Base-by-base conservation (phyloP, 1,140 invertebrate genomes). In the Teleopsis dalmanni region DNA sequence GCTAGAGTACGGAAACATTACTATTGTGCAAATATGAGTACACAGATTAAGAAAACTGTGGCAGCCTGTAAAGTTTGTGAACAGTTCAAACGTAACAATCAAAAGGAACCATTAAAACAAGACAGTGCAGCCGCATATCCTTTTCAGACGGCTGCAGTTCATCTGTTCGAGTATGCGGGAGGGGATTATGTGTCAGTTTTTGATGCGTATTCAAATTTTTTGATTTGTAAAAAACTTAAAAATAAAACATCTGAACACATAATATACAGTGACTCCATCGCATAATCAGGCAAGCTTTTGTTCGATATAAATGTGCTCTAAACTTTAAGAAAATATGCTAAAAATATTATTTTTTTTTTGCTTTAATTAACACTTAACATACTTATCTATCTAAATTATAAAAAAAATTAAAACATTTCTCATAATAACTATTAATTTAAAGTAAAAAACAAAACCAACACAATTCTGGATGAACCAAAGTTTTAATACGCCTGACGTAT, bases 81-180 rank as follows among this genome's bases (percentile, higher is more conserved):
- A 37, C 50, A 52, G 40, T 56, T 50, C 21, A 27, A 18, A 50
- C 21, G 33, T 14, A 48, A 42, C 38, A 53, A 53, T 42, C 37
- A 41, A 16, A 51, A 51, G 18, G 42, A 51, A 16, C 27, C 25
- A 14, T 23, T 51, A 23, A 19, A 31, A 8, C 34, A 46, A 14
- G 27, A 51, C 4, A 25, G 16, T 22, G 10, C n/a, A 3, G 40
- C 48, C 4, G 11, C 16, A 18, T 50, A 50, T 23, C 48, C 4
- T 42, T 44, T 44, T 21, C 7, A 29, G 13, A 29, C 7, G 13
- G 11, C 22, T 21, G 19, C 18, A 6, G 22, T 46, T 5, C 29
- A 46, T 13, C 19, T 46, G 16, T 46, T 31, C 25, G 38, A 41
- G 19, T 41, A 41, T 48, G 38, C 31, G 41, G 43, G 42, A 1